A percentile compares a stretch with the other conserved stretches of the same genome.
These are phyloP conservation scores for Balearica regulorum DNA, from an alignment of 2,797 vertebrate genomes.

Conservation along the genomic window DNA sequence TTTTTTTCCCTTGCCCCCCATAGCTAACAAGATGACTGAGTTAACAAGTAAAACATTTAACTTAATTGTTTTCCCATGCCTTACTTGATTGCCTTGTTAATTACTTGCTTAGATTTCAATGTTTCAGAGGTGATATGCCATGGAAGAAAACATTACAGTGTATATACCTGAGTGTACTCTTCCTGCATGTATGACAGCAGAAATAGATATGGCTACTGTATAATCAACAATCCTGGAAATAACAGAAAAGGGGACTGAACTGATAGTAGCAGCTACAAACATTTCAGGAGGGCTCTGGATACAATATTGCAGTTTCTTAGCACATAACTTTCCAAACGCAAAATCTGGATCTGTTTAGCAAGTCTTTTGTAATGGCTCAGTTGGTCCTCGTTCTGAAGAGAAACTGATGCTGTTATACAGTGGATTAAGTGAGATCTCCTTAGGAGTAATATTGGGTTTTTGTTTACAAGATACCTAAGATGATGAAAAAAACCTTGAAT, in stretches of 20 bases:
- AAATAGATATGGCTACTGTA: conserved; percentile 2
- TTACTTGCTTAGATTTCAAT: conserved; percentile 35
- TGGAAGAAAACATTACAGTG: conserved; percentile 31
- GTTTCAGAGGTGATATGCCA: conserved; percentile 35
- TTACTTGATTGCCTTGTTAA: conserved; percentile 62
- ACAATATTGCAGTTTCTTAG: not conserved
- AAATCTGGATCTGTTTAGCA: not conserved
- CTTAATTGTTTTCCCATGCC: conserved; percentile 63
- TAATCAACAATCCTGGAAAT: conserved; percentile 11
- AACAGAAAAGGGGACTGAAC: not conserved
- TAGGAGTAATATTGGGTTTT: rapidly evolving
- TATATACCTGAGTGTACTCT: not conserved
- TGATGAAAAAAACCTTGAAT: not conserved
- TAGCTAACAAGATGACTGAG: conserved; percentile 28
- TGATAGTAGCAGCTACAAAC: not conserved
- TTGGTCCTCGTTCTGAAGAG: not conserved
- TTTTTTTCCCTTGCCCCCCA: not conserved
- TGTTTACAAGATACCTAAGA: not conserved
- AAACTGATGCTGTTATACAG: not conserved
- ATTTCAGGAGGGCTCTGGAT: not conserved
- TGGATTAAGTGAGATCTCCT: not conserved
- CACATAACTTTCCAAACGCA: not conserved
- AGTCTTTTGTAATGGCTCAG: not conserved
- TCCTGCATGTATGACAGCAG: not conserved
- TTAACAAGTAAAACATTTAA: conserved; percentile 38